Base-by-base conservation (phyloP, 1,140 invertebrate genomes). In the Rhopalosiphum maidis region DNA sequence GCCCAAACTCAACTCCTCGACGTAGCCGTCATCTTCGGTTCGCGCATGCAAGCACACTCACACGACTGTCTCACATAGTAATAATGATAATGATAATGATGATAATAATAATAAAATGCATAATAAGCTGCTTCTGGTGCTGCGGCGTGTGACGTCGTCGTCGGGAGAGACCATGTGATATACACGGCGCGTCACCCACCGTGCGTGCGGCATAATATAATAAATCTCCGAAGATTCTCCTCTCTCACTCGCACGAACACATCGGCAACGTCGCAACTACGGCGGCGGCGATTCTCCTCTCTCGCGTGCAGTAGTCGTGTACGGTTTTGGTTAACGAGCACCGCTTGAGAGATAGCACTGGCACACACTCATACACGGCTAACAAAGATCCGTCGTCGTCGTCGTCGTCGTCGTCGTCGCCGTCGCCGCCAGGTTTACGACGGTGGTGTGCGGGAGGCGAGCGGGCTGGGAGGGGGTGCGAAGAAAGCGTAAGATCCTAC, bases 181-280 rank as follows among this genome's bases (percentile, higher is more conserved):
- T 54, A 51, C 48, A 85, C 77, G 77, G 48, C 91, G 48, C 82
- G 82, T 85, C 91, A 93, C 91, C 91, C 91, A 93, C 82, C 91
- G 68, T 37, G 48, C 48, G 82, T 43, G n/a, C n/a, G n/a, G 91
- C 46, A 37, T 82, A 35, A 54, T 86, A 86, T 85, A 93, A 93
- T 93, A 93, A 93, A 93, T 93, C 91, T 93, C 91, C 82, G 48
- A 93, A 93, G 91, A 93, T 93, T 93, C 91, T 93, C n/a, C n/a
- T 92, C 43, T 48, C 68, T 35, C 54, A 46, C 3, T 90, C 41
- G 1, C n/a, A 41, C 22, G 22, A 35, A 30, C 35, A 90, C 88
- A 90, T n/a, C 48, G 91, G 91, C 91, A 93, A 93, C 91, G 82
- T 85, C 91, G 91, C 91, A 86, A 91, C 60, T 43, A 68, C 90